phyloP scores from a whole-genome alignment of 1,140 invertebrate species.

The Cyrtorhinus lividipennis region DNA sequence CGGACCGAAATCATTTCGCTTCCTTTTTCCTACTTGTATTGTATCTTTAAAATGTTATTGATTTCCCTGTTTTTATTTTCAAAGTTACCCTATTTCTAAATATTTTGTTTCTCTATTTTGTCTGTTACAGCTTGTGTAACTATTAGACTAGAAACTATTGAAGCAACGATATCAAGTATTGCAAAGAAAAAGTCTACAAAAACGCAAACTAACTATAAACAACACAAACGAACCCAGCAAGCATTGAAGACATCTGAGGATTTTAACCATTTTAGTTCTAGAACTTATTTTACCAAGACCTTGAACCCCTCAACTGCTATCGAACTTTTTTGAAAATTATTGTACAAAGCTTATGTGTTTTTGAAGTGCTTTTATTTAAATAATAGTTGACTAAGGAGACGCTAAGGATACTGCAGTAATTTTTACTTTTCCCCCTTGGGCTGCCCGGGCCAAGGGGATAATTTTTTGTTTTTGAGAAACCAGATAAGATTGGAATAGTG shows the following conservation, averaged over 20 bases:
- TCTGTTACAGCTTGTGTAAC: slow-evolving; percentile 61
- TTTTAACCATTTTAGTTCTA: slow-evolving; percentile 33
- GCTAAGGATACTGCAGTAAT: background rate
- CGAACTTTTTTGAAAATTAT: slow-evolving; percentile 6
- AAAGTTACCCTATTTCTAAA: no score
- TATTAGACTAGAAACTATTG: slow-evolving; percentile 47
- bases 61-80: no score
- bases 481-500: slow-evolving; percentile 20
- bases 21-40: no score
- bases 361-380: slow-evolving; percentile 7
- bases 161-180: slow-evolving; percentile 29
- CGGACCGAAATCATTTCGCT: no score
- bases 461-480: slow-evolving; percentile 1
- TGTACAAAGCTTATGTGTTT: slow-evolving; percentile 8
- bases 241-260: slow-evolving; percentile 85
- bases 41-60: no score
- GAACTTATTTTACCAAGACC: slow-evolving; percentile 10
- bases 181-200: slow-evolving; percentile 25
- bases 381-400: background rate
- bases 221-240: slow-evolving; percentile 63
- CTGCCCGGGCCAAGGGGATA: slow-evolving; percentile 2
- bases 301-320: slow-evolving; percentile 2
- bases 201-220: slow-evolving; percentile 24
- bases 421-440: slow-evolving; percentile 8
- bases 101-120: slow-evolving; percentile 13